These are phyloP conservation scores for Agonopterix heracliana DNA, from an alignment of 2,888 invertebrate genomes.

Conservation along the genomic window DNA sequence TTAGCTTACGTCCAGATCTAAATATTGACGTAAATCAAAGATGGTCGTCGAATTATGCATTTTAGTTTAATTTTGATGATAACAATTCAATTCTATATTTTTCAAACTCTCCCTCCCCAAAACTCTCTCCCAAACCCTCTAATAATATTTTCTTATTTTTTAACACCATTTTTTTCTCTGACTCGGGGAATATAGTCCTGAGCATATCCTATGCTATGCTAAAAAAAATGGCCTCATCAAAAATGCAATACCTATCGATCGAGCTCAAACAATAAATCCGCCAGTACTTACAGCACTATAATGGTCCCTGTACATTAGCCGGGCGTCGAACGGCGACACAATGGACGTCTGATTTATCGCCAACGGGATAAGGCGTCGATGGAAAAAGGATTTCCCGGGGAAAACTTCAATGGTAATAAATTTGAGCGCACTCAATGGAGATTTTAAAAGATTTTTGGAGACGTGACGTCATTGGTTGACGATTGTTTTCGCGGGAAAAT, in stretches of 20 bases:
- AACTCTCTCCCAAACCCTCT: too few species aligned
- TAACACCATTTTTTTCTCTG: too few species aligned
- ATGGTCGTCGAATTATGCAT: too few species aligned
- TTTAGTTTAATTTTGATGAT: too few species aligned
- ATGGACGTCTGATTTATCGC: conserved; percentile 10
- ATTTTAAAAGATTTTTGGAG: conserved; percentile 4
- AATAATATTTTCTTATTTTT: too few species aligned
- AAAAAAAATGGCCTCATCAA: conserved; percentile 6
- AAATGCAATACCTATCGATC: background rate
- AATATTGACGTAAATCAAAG: too few species aligned
- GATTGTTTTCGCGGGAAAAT: too few species aligned
- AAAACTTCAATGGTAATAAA: conserved; percentile 15
- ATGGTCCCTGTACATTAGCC: conserved; percentile 12
- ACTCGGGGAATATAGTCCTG: too few species aligned
- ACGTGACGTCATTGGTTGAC: background rate
- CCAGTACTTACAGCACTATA: conserved; percentile 3
- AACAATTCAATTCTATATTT: too few species aligned
- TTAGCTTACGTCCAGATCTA: too few species aligned
- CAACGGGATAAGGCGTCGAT: conserved; percentile 13
- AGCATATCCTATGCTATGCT: too few species aligned
- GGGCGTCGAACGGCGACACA: conserved; percentile 8
- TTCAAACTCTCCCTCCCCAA: too few species aligned
- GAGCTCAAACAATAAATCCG: conserved; percentile 8
- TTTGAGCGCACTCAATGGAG: conserved; percentile 9
- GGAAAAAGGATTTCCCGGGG: conserved; percentile 13